phyloP scores from a whole-genome alignment of 2,797 vertebrate genomes.

The Saguinus oedipus region DNA sequence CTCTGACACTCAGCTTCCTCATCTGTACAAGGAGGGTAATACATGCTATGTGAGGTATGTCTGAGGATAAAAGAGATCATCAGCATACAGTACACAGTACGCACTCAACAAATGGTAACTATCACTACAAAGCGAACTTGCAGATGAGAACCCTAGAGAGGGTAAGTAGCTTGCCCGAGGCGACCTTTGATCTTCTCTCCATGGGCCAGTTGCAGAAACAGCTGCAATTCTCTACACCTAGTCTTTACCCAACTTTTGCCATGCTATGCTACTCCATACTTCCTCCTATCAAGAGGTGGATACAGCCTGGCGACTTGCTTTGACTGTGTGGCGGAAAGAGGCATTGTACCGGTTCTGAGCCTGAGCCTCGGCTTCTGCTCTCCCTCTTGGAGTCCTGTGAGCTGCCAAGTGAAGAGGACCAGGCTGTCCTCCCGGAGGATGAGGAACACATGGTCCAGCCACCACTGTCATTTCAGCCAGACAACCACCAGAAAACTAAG shows the following conservation, averaged over 20 bases:
- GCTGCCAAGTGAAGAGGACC: neutral
- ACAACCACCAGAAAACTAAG: neutral
- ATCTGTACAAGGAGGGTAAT: neutral
- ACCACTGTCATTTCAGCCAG: neutral
- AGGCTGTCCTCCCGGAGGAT: neutral
- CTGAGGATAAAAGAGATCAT: neutral
- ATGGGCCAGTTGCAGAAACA: neutral
- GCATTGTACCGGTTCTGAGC: neutral
- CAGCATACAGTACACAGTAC: neutral
- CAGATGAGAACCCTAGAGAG: neutral
- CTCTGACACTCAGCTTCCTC: neutral
- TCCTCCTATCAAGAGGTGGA: neutral
- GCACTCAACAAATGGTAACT: neutral
- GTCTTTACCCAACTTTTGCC: neutral
- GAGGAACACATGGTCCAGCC: neutral
- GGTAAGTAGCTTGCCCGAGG: neutral
- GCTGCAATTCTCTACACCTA: neutral
- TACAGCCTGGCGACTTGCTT: neutral
- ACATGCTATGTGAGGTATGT: neutral
- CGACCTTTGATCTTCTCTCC: neutral
- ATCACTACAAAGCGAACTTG: neutral
- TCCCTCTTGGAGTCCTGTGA: neutral
- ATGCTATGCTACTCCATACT: too few species aligned
- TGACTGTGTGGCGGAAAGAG: neutral
- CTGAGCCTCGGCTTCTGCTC: neutral